Conservation (phyloP, 1,140 invertebrate genomes). For the Cyclargus thomasi region DNA sequence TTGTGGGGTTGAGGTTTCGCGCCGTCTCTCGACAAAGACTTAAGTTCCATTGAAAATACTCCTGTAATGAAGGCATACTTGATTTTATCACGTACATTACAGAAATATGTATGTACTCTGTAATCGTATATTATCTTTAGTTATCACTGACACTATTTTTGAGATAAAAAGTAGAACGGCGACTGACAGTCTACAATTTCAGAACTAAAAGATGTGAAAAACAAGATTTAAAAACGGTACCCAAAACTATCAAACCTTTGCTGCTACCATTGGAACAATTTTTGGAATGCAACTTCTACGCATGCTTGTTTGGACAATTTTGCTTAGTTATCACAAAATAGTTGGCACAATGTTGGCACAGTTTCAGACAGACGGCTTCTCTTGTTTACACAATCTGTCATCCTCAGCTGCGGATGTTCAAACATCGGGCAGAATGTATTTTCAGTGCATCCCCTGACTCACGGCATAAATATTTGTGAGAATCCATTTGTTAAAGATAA, state of each 20-base stretch:
- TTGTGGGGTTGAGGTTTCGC: background rate
- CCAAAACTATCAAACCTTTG: background rate
- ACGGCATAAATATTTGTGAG: constrained; percentile 5
- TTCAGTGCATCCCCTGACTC: constrained; percentile 17
- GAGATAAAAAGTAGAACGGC: constrained; percentile 19
- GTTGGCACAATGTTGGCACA: background rate
- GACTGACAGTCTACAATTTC: constrained; percentile 21
- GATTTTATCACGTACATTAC: background rate
- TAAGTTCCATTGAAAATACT: background rate
- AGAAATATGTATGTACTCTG: background rate
- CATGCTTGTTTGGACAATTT: too few species aligned
- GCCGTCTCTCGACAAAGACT: background rate
- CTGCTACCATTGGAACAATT: too few species aligned
- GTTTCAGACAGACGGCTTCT: constrained; percentile 20
- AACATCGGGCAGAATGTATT: constrained; percentile 5
- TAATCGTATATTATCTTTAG: background rate
- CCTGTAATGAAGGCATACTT: too few species aligned
- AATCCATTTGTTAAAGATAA: constrained; percentile 7
- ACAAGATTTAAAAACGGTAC: background rate
- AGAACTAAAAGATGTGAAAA: background rate
- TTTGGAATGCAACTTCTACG: too few species aligned
- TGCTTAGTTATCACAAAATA: too few species aligned
- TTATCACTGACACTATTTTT: background rate
- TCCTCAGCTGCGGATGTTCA: constrained; percentile 20
- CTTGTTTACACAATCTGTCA: constrained; percentile 38